Percentiles rank a stretch among this genome's conserved stretches.
These are phyloP conservation scores for Polypedilum pembai DNA, from an alignment of 1,140 invertebrate species.

Conservation along the genomic window DNA sequence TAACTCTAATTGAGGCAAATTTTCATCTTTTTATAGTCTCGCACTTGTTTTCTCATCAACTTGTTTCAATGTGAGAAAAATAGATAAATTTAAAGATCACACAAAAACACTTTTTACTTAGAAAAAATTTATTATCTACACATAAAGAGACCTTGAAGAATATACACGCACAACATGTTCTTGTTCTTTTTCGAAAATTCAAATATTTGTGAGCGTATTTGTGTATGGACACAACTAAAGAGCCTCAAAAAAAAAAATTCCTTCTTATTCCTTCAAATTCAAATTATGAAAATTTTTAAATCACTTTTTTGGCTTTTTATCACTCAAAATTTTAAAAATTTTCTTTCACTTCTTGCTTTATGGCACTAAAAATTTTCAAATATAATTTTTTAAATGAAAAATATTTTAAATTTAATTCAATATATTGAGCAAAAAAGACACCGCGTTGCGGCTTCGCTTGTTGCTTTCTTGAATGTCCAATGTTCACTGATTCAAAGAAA, in stretches of 20 bases:
- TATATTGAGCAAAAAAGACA: not conserved
- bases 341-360: not conserved
- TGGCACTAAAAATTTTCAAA: not conserved
- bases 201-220: conserved; percentile 17
- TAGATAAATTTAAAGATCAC: not conserved
- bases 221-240: not conserved
- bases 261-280: conserved; percentile 7
- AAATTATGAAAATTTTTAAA: not conserved
- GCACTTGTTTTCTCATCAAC: not conserved
- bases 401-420: not conserved
- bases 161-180: conserved; percentile 2
- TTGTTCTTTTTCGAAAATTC: not conserved
- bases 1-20: not conserved
- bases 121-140: not conserved
- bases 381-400: not conserved
- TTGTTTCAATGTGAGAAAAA: not conserved
- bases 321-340: not conserved
- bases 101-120: not conserved
- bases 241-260: not conserved
- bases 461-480: conserved; percentile 3
- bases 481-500: not conserved
- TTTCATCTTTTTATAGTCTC: not conserved
- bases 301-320: conserved; percentile 16
- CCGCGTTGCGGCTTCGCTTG: conserved; percentile 21
- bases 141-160: conserved; percentile 26